Conservation (phyloP, 2,113 vertebrate genomes). For the Cariama cristata region DNA sequence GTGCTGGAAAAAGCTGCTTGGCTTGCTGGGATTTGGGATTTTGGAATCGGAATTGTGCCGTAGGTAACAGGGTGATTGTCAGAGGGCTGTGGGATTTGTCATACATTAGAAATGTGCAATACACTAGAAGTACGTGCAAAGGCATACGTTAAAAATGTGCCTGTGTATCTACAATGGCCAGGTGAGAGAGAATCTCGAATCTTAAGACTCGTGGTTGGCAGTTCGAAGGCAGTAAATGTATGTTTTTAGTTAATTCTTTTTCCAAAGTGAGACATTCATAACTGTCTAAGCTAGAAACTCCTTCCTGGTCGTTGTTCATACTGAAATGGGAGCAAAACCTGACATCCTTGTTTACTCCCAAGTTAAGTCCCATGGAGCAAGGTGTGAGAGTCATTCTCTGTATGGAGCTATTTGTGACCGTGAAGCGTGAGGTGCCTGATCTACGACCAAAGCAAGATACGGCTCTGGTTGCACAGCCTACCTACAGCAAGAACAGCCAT, state of each 20-base stretch:
- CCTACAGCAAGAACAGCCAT: neutral
- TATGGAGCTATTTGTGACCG: neutral
- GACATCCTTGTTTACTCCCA: neutral
- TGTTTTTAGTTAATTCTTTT: neutral
- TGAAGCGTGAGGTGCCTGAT: neutral
- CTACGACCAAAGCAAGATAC: neutral
- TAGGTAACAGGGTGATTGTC: neutral
- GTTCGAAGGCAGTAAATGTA: neutral
- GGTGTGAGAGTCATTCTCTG: neutral
- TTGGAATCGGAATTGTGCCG: neutral
- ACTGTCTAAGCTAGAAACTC: neutral
- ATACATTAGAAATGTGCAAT: neutral
- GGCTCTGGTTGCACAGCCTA: neutral
- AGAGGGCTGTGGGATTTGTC: neutral
- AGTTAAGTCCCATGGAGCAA: neutral
- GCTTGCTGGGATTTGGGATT: neutral
- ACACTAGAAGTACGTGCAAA: neutral
- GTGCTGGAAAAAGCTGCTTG: neutral
- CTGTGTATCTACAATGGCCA: neutral
- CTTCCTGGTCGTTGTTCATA: neutral
- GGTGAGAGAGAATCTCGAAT: neutral
- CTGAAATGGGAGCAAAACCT: neutral
- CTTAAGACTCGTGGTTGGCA: neutral
- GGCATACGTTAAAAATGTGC: fast-evolving
- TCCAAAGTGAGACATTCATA: neutral